Base-by-base conservation (phyloP, 2,113 vertebrate genomes). In the Coreoperca whiteheadi region DNA sequence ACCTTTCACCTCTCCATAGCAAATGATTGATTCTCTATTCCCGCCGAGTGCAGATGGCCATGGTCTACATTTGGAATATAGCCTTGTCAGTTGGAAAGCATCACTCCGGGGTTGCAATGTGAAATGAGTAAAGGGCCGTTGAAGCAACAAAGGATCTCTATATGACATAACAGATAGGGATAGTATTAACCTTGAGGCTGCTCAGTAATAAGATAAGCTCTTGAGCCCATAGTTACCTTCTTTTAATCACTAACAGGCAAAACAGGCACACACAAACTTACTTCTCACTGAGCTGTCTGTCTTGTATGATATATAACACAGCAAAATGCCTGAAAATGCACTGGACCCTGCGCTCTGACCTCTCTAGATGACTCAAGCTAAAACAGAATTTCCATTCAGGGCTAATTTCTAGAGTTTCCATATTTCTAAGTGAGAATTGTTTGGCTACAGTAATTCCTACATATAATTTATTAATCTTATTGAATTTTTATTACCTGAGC, bases 1-100 rank as follows among this genome's bases (percentile, higher is more conserved):
- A 90, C 77, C 46, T 73, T 87, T 90, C 84, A 91, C 83, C 87
- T 89, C 76, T 86, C 21, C 51, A 77, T 81, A 83, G 68, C 23
- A 68, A 67, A 86, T 88, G 86, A 93, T 89, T 92, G 88, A 92
- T 89, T 88, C 79, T 84, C 81, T 72, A 50, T 88, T 87, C 79
- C 76, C 77, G 39, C 34, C n/a, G 54, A 85, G 84, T 50, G 59
- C 65, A 84, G 60, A 81, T 88, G 84, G 83, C 79, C 86, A 66
- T 81, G 78, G 86, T 74, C 59, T 72, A 85, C 77, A 79, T 84
- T 77, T 80, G 67, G 86, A 88, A 85, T 79, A 21, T 67, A 71
- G 83, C 87, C 93, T 89, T 90, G 87, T 87, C 89, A 88, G 81
- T 69, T 87, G 67, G 73, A 92, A 87, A 81, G 74, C 69, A 43